Conservation (phyloP, 2,888 invertebrate genomes). For the Mimachlamys varia region DNA sequence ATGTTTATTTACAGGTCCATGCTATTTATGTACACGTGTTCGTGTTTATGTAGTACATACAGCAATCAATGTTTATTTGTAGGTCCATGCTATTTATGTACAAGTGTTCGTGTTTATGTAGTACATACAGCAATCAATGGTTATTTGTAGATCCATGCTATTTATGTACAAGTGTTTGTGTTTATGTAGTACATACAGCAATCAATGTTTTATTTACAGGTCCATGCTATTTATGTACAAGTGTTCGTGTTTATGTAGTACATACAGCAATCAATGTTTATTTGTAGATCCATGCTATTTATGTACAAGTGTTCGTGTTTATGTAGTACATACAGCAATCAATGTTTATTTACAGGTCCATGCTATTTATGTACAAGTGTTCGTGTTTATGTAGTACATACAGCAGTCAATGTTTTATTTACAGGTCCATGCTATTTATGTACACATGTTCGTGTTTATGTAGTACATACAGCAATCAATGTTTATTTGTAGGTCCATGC, state of each 20-base stretch:
- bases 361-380: conserved; percentile 99
- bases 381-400: conserved; percentile 93
- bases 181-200: conserved; percentile 87
- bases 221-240: conserved; percentile 98
- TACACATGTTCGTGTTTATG: conserved; percentile 99
- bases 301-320: conserved; percentile 99
- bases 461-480: neutral
- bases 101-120: conserved; percentile 99
- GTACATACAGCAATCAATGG: neutral
- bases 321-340: conserved; percentile 82
- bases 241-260: conserved; percentile 98
- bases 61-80: conserved; percentile 50
- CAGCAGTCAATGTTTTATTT: neutral
- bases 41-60: conserved; percentile 91
- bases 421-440: conserved; percentile 97
- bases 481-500: conserved; percentile 90
- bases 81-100: conserved; percentile 98
- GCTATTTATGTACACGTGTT: conserved; percentile 99
- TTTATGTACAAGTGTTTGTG: conserved; percentile 99
- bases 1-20: conserved; percentile 87
- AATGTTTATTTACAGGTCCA: conserved; percentile 87
- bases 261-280: neutral
- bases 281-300: conserved; percentile 94
- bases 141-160: conserved; percentile 91
- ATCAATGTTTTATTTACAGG: conserved; percentile 83